These are phyloP conservation scores for Dynastes tityus DNA, from an alignment of 2,888 invertebrate genomes.

Conservation along the genomic window DNA sequence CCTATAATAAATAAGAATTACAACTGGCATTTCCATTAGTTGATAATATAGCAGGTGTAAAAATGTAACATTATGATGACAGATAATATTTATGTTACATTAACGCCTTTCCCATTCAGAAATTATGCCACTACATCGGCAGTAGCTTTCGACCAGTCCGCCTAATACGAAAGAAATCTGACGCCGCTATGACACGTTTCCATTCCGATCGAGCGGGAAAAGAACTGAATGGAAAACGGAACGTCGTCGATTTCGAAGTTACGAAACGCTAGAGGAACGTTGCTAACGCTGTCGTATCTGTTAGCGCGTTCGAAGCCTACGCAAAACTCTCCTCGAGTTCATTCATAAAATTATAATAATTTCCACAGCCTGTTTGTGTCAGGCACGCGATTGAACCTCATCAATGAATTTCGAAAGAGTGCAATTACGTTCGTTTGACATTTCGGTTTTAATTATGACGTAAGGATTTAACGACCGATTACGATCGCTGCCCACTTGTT, in stretches of 20 bases:
- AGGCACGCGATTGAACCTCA: slow-evolving; percentile 65
- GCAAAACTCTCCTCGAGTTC: slow-evolving; percentile 57
- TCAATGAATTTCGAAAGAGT: slow-evolving; percentile 64
- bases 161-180: slow-evolving; percentile 1
- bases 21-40: neutral
- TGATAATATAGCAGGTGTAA: neutral
- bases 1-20: neutral
- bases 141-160: neutral
- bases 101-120: neutral
- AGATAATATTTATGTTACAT: slow-evolving; percentile 6
- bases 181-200: slow-evolving; percentile 5
- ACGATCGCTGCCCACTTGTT: slow-evolving; percentile 24
- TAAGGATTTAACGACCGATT: slow-evolving; percentile 54
- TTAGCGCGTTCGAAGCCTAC: slow-evolving; percentile 36
- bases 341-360: slow-evolving; percentile 67
- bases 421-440: slow-evolving; percentile 60
- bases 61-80: slow-evolving; percentile 3
- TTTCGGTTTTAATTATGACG: slow-evolving; percentile 62
- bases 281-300: slow-evolving; percentile 20
- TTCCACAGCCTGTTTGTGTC: slow-evolving; percentile 60
- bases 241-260: slow-evolving; percentile 35
- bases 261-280: slow-evolving; percentile 14
- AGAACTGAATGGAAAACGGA: slow-evolving; percentile 29
- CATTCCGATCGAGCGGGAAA: neutral
- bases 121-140: slow-evolving; percentile 14